Evolutionary conservation across 1,140 invertebrate species (phyloP).

Genomic region (Magallana gigas): DNA sequence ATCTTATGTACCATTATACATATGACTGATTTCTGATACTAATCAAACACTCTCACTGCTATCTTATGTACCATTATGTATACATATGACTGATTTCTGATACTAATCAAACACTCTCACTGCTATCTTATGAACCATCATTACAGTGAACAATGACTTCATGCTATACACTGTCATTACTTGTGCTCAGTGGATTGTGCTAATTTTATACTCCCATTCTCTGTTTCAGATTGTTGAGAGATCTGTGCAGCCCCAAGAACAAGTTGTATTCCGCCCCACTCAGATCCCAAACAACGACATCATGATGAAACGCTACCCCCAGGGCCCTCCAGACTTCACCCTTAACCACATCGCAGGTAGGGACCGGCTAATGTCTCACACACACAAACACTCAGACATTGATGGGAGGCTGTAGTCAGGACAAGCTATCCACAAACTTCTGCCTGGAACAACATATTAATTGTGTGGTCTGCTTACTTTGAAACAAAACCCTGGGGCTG

Average conservation of each 20-base stretch:
- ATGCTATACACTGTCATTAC: too few species aligned
- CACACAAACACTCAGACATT: background rate
- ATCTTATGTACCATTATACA: too few species aligned
- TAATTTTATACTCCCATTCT: background rate
- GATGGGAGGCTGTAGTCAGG: background rate
- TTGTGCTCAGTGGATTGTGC: too few species aligned
- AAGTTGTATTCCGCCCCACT: slow-evolving; percentile 66
- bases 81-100: too few species aligned
- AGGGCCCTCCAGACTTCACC: slow-evolving; percentile 66
- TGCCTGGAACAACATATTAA: background rate
- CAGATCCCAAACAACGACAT: slow-evolving; percentile 61
- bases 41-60: too few species aligned
- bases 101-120: too few species aligned
- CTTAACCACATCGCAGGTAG: slow-evolving; percentile 72
- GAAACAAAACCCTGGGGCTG: too few species aligned
- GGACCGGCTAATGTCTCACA: background rate
- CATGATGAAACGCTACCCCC: slow-evolving; percentile 67
- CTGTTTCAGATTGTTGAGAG: slow-evolving; percentile 45
- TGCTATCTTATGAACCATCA: too few species aligned
- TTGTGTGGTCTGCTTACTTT: too few species aligned
- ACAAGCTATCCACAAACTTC: background rate
- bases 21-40: too few species aligned
- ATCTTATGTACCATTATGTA: too few species aligned
- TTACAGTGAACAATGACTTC: too few species aligned
- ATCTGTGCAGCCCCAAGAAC: slow-evolving; percentile 52